Conservation (phyloP, 2,888 invertebrate genomes). For the Coenonympha arcania region DNA sequence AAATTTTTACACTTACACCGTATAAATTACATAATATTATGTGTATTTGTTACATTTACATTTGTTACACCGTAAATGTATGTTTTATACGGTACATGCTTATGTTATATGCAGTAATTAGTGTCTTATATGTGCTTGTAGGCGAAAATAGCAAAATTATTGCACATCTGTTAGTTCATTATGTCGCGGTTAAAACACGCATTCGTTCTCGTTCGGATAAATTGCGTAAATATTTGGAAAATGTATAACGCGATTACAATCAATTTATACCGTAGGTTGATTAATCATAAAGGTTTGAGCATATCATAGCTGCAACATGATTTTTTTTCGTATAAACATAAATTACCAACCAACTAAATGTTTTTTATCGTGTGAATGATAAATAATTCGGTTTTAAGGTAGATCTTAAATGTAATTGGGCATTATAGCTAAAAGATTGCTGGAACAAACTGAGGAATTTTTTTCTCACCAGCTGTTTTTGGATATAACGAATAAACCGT, state of each 20-base stretch:
- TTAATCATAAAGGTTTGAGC: slow-evolving; percentile 1
- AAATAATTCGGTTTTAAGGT: no score
- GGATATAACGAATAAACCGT: no score
- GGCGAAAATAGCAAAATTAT: slow-evolving; percentile 13
- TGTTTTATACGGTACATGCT: no score
- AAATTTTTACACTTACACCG: no score
- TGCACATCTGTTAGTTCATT: slow-evolving; percentile 16
- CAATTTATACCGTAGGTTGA: slow-evolving; percentile 2
- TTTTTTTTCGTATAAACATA: not conserved
- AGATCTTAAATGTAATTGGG: no score
- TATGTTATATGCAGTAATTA: not conserved
- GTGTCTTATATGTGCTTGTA: not conserved
- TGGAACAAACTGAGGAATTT: no score
- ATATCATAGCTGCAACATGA: not conserved
- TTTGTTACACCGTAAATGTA: no score
- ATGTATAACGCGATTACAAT: slow-evolving; percentile 8
- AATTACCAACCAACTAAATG: not conserved
- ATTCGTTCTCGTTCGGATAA: slow-evolving; percentile 14
- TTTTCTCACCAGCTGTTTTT: no score
- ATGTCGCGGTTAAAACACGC: slow-evolving; percentile 18
- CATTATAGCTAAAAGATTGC: no score
- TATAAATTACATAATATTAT: no score
- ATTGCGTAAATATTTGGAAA: slow-evolving; percentile 10
- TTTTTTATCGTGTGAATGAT: no score
- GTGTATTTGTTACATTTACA: no score